Base-by-base conservation (phyloP, 1,140 invertebrate genomes). In the Leptinotarsa undecemlineata region DNA sequence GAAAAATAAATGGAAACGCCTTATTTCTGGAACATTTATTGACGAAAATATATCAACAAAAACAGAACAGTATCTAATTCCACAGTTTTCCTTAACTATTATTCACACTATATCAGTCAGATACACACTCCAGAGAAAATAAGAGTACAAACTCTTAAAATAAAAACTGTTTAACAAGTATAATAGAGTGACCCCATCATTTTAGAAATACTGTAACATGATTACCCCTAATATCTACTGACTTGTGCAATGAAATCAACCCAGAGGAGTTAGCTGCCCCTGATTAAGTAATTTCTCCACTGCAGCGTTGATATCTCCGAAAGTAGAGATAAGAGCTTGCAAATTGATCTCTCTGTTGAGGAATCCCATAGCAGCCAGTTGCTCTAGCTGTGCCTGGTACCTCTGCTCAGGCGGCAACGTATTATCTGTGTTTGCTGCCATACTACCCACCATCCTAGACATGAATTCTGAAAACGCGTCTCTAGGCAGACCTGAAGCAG, bases 311-410 rank as follows among this genome's bases (percentile, higher is more conserved):
- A 99, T 95, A 87, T 99, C 97, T 68, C 97, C 98, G 85, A 96
- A 97, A 72, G 97, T 98, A 61, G 96, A 96, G 81, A 96, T 95
- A 83, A 99, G 88, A 74, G 97, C 97, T 92, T 97, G 96, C 81
- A 99, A 88, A 89, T 99, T 99, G 74, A 97, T 97, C 84, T 99
- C 97, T 81, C 97, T 90, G 86, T 99, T 98, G 33, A 95, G 90
- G 90, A 99, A 99, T 71, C 98, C 98, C 98, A 99, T 99, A 33
- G 93, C 91, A 11, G 96, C 89, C 68, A 99, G 89, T 86, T 99
- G 97, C 83, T 99, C 97, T 71, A 99, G 86, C 87, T 99, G 97
- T 76, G 94, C 90, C 75, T 95, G 93, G 87, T 97, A 99, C 79
- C 97, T 91, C 86, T 99, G 95, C 86, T 99, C 98, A n/a, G 97